Base-by-base conservation (phyloP, 1,140 invertebrate species). In the Centruroides sculpturatus region DNA sequence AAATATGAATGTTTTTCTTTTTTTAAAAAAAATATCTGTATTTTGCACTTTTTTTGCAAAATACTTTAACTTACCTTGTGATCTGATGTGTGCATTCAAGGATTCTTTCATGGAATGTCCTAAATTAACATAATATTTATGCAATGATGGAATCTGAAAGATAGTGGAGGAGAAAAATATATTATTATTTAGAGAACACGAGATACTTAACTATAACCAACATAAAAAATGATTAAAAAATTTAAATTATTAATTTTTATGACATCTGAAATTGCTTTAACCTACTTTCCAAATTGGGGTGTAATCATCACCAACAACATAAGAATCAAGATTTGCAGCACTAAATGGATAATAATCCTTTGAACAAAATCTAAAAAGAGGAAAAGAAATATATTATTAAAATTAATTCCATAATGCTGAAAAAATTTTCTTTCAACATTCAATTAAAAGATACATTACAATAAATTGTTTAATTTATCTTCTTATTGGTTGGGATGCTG, bases 241-340 rank as follows among this genome's bases (percentile, higher is more conserved):
- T 41, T 41, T 41, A 51, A n/a, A 51, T 5, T 51, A 12, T 8
- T 51, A 8, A 51, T n/a, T 23, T 23, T 23, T 23, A 23, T 23
- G 2, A 23, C 23, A 23, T 23, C 23, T 23, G 2, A 23, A 23
- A 52, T 11, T 23, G 35, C 46, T 34, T 55, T 7, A n/a, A 48
- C 58, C 56, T 67, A 78, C 84, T 69, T 95, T 81, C 94, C 94
- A 98, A 12, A 89, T 85, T 4, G 94, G 93, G 53, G 92, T 75
- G 70, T 98, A 98, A 72, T 95, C 86, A 73, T 97, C 92, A 0
- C 88, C 90, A 0, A 98, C 85, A 0, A 98, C 89, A 71, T 98
- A 98, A 69, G 96, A 93, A 66, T 95, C 84, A 4, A 86, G 61
- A 69, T 85, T 79, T 6, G 79, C 73, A 0, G 83, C 73, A 77